A percentile compares a stretch with the other conserved stretches of the same genome.
Evolutionary conservation across 2,888 invertebrate genomes (phyloP).

Genomic region (Hipparchia sbordonii): DNA sequence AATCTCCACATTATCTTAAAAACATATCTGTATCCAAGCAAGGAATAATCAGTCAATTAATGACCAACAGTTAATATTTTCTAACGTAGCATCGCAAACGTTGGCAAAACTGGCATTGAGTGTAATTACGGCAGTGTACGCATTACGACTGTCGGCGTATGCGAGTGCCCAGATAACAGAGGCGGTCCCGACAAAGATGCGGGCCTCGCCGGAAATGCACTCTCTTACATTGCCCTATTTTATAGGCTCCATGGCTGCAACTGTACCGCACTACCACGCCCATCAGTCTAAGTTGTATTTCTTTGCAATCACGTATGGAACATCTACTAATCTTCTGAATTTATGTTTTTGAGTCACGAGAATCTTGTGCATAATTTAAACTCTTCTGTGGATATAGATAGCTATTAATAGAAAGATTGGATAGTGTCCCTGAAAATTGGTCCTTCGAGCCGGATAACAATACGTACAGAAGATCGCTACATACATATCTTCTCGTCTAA

Average conservation of each 20-base stretch:
- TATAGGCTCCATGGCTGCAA: constrained; percentile 54
- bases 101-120: constrained; percentile 26
- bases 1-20: too few relatives aligned
- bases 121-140: constrained; percentile 33
- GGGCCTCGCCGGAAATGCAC: constrained; percentile 66
- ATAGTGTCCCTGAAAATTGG: too few relatives aligned
- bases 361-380: neutral
- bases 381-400: too few relatives aligned
- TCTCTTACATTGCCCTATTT: constrained; percentile 69
- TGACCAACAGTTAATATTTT: neutral
- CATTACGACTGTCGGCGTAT: constrained; percentile 42
- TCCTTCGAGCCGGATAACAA: too few relatives aligned
- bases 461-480: too few relatives aligned
- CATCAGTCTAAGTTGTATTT: neutral
- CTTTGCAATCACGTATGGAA: neutral
- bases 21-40: too few relatives aligned
- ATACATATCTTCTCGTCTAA: too few relatives aligned
- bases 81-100: constrained; percentile 20
- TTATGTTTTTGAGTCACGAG: neutral
- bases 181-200: constrained; percentile 55
- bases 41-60: neutral
- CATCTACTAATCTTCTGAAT: neutral
- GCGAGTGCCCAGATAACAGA: constrained; percentile 46
- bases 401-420: too few relatives aligned
- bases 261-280: constrained; percentile 40